Base-by-base conservation (phyloP, 2,888 invertebrate genomes). In the Cantharis rufa region DNA sequence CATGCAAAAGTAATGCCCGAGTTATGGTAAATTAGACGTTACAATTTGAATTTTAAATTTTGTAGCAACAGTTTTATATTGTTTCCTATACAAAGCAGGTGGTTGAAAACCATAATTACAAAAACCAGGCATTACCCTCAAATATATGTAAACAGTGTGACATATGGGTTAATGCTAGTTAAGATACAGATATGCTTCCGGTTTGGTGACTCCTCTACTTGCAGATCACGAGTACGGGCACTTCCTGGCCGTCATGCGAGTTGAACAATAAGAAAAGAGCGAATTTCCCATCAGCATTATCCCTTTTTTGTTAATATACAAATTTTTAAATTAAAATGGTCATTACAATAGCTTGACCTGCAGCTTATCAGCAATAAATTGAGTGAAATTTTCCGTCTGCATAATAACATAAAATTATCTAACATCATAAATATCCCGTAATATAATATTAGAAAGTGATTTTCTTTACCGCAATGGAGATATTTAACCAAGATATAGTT, bases 161-260 rank as follows among this genome's bases (percentile, higher is more conserved):
- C 86, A 86, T 86, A 86, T 86, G 86, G 85, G 79, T 79, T 82
- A 79, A 83, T 81, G 80, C 78, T 80, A 84, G 76, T 75, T 70
- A 80, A 81, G 80, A 81, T 78, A 79, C 70, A 85, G 85, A 85
- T 85, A 84, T 75, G 82, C 81, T 84, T 86, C 86, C 86, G 84
- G 84, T 77, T 63, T 79, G 79, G 81, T 70, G 71, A 70, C 74
- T 76, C 71, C 73, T 74, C 70, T 79, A 82, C 80, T 79, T 80
- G 80, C 81, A 84, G 85, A 85, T 86, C 85, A 85, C 84, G 84
- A 85, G 81, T 81, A 82, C 82, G 84, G 83, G 83, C 82, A 85
- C 85, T 87, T 87, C 87, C 86, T 84, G 85, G 84, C 81, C 83
- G 87, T 87, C 87, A 87, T 86, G 87, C 86, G 84, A 86, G 82